Conservation (phyloP, 2,797 vertebrate genomes). For the Loriculus beryllinus region DNA sequence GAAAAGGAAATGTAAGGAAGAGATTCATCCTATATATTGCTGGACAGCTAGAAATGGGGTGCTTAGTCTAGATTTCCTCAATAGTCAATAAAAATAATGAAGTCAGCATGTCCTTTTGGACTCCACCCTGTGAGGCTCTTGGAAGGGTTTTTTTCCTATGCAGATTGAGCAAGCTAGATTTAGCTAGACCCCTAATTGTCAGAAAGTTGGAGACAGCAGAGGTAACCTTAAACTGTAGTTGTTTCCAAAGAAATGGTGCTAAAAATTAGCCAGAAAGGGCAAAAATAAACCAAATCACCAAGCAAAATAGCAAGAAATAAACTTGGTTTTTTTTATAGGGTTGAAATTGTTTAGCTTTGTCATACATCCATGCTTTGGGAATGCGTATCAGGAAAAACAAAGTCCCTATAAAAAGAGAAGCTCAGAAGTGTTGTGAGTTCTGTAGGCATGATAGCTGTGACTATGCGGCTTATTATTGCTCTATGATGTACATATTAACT, state of each 20-base stretch:
- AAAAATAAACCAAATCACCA: not conserved
- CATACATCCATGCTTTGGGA: not conserved
- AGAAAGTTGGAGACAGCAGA: not conserved
- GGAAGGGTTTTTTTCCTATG: not conserved
- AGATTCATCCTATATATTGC: not conserved
- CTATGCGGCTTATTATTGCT: not conserved
- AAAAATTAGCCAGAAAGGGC: not conserved
- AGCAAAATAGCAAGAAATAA: not conserved
- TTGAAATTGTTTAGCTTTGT: not conserved
- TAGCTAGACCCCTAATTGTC: not conserved
- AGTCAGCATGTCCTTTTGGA: not conserved
- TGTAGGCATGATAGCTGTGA: not conserved
- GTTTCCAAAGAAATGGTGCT: not conserved
- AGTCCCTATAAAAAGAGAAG: not conserved
- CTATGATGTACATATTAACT: not conserved
- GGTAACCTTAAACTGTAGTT: not conserved
- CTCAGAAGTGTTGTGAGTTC: not conserved
- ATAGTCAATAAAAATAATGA: fast-evolving
- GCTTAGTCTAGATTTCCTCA: not conserved
- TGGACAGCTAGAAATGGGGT: not conserved
- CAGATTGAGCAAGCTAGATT: not conserved
- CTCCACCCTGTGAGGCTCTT: not conserved
- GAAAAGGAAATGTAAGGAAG: not conserved
- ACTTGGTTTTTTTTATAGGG: not conserved
- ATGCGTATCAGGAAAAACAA: not conserved